Base-by-base conservation (phyloP, 2,113 vertebrate species). In the Emydura subglobosa region DNA sequence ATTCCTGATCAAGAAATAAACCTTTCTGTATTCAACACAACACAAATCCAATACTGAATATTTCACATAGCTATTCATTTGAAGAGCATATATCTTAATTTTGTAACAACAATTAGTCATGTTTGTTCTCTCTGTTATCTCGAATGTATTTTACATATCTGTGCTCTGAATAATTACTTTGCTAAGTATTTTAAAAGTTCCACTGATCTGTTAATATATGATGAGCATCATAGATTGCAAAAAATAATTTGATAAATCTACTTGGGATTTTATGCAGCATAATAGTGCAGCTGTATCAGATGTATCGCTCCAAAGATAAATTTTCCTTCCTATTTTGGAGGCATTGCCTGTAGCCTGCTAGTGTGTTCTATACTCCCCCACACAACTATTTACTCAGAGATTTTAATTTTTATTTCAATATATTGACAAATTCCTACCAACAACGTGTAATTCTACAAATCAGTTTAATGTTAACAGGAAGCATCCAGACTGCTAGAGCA, bases 1-100 rank as follows among this genome's bases (percentile, higher is more conserved):
- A n/a, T 31, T 72, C 13, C 25, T 87, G 19, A 93, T 34, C 42
- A 65, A 89, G 34, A 94, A 95, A 91, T 84, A 88, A 29, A 49
- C 1, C 3, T 59, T 5, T 78, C 13, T 27, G 25, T 47, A 25
- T 27, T 80, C 78, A 82, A 6, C 22, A 93, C 81, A 42, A 39
- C 25, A 82, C 61, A 91, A 89, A 84, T 72, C 6, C 25, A 92
- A 25, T 87, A 3, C 13, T 65, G 85, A 90, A 53, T 16, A 82
- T 84, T 94, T 93, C 8, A 11, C 1, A 7, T 6, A 82, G 90
- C 25, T 19, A 17, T 87, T 89, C 25, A 90, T 22, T n/a, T 61
- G 27, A 3, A 93, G 12, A 88, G 0, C 25, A 2, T 39, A 0
- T 76, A 25, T 86, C 72, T 61, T 68, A 74, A 91, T 82, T 90